These are phyloP conservation scores for Xyliphius kryptos DNA, from an alignment of 2,113 vertebrate genomes.

Conservation along the genomic window DNA sequence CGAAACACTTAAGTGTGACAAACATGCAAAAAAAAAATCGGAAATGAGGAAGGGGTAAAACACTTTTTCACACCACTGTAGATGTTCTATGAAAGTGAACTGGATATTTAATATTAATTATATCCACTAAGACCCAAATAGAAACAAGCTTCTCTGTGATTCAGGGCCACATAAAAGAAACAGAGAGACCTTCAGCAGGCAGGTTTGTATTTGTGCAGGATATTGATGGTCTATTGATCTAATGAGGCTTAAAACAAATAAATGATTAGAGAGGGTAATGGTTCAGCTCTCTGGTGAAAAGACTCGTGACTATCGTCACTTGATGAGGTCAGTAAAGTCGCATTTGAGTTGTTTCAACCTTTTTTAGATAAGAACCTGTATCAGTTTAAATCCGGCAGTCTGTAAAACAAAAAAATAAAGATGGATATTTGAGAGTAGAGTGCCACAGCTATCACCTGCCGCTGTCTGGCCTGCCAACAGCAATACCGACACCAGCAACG, in stretches of 20 bases:
- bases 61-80: too few species aligned
- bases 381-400: neutral
- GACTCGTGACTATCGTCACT: neutral
- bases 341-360: constrained; percentile 7
- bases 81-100: too few species aligned
- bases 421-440: neutral
- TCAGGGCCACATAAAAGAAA: neutral
- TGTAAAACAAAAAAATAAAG: neutral
- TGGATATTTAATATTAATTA: too few species aligned
- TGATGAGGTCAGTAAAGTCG: constrained; percentile 10
- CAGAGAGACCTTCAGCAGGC: neutral
- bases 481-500: too few species aligned
- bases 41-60: too few species aligned
- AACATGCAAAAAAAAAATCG: too few species aligned
- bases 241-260: neutral
- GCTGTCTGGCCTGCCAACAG: too few species aligned
- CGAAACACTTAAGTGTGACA: too few species aligned
- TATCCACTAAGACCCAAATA: too few species aligned
- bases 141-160: too few species aligned
- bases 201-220: neutral
- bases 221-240: neutral
- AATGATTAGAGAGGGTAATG: neutral
- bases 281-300: neutral
- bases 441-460: too few species aligned
- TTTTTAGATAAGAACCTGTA: neutral